Evolutionary conservation across 2,888 invertebrate genomes (phyloP), one percentile per base, ranked within the genome.

Genomic region (Alloplasta piceator): DNA sequence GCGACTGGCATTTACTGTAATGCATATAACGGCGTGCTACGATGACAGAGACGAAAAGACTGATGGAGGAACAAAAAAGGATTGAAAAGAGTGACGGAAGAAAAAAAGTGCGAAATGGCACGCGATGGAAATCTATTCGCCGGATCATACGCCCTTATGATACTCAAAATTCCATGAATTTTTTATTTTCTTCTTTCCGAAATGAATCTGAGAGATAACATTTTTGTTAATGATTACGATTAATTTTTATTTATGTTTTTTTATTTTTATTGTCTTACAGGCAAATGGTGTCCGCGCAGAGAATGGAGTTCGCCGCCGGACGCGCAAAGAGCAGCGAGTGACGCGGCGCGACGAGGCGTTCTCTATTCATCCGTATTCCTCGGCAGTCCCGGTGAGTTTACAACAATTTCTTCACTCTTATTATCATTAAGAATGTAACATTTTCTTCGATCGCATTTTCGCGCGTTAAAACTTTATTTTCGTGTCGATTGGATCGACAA

Each of bases 301-400:
- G 97, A 97, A 93, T 97, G 97, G 97, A 97, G 96, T 88, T 96
- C 96, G 89, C 96, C 96, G 89, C 96, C 96, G 88, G 97, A 97
- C 93, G 96, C 97, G 89, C 94, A 93, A 87, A 92, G 95, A 93
- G 95, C 95, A 92, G 94, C 94, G 83, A 94, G 93, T 90, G 94
- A 95, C 89, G 95, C 95, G 87, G 95, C 95, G 92, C 96, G 97
- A 93, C 95, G 97, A 94, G 96, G 97, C 92, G 96, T 96, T 92
- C 94, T 96, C 87, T 97, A 97, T 94, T 97, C 97, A 94, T 97
- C 97, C 93, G 97, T 97, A 94, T 97, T 97, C 95, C 96, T 97
- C 93, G 97, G 97, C 93, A 97, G 97, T 94, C 97, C 97, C 92
- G 96, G 96, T 94, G 94, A 96, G 94, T 95, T 93, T 26, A 26